These are phyloP conservation scores for Chlorospingus semifuscus DNA, from an alignment of 2,797 vertebrate species.

Conservation along the genomic window DNA sequence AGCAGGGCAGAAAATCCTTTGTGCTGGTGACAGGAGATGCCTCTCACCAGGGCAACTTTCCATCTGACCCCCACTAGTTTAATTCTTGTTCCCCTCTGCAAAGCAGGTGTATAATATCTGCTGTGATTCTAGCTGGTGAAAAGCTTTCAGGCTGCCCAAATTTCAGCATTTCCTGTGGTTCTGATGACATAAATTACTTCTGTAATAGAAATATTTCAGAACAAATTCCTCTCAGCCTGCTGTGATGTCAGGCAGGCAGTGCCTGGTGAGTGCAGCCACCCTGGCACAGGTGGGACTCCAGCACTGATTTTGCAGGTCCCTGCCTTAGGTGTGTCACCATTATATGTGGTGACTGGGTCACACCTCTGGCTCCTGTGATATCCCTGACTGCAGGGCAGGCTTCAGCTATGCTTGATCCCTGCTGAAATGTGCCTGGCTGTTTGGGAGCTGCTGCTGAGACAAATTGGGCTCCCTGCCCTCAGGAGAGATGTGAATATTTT, in stretches of 20 bases:
- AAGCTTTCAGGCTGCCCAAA: not conserved
- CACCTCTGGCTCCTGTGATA: rapidly evolving
- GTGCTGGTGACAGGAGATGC: not conserved
- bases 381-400: not conserved
- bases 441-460: not conserved
- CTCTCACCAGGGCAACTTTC: not conserved
- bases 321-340: not conserved
- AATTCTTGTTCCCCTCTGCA: not conserved
- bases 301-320: not conserved
- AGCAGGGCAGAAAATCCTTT: not conserved
- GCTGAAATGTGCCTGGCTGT: not conserved
- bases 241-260: not conserved
- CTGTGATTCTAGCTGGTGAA: not conserved
- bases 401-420: not conserved
- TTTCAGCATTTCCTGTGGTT: not conserved
- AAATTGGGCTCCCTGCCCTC: not conserved
- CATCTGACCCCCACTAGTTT: not conserved
- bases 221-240: not conserved
- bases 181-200: not conserved
- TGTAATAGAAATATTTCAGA: not conserved
- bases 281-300: not conserved
- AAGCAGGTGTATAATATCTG: not conserved
- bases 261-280: not conserved
- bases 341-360: not conserved
- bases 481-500: not conserved